Base-by-base conservation (phyloP, 2,888 invertebrate genomes). In the Deilephila porcellus region DNA sequence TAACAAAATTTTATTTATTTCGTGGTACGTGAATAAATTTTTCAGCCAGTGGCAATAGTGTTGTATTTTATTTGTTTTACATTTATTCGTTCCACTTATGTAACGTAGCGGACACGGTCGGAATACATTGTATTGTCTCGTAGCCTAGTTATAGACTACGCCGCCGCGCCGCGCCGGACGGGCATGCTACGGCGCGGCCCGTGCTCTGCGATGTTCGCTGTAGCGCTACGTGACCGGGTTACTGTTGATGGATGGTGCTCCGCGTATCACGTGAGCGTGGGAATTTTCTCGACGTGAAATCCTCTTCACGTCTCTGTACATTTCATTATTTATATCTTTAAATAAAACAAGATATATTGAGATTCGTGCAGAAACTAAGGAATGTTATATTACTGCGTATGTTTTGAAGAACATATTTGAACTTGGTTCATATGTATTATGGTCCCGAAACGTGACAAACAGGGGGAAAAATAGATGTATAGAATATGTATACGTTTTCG, bases 221-320 rank as follows among this genome's bases (percentile, higher is more conserved):
- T 83, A 85, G 82, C 82, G 84, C 86, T 87, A 89, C 89, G 89
- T 88, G 87, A 90, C 89, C 89, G 88, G 87, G 88, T 90, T 86
- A 88, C 84, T 77, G 62, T 79, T 89, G 89, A 89, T 88, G 82
- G 86, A 90, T 88, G 84, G 80, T 75, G 75, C 82, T 82, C 60
- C 70, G 60, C 20, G 34, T 70, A 62, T 52, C 72, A 53, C 73
- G 60, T 73, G 73, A 56, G 52, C 71, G 73, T 70, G 73, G 73
- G 71, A 73, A 73, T 62, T 70, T 63, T 71, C 59, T n/a, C 56
- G 29, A n/a, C 53, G 20, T 45, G 11, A 45, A 67, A 67, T 67
- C 64, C 45, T 67, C 64, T 45, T n/a, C 17, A 56, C 20, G n/a
- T 37, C 64, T 45, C 14, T 25, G 17, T 4, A 45, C 25, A 14